Conservation (phyloP, 2,888 invertebrate genomes). For the Eilema depressum region DNA sequence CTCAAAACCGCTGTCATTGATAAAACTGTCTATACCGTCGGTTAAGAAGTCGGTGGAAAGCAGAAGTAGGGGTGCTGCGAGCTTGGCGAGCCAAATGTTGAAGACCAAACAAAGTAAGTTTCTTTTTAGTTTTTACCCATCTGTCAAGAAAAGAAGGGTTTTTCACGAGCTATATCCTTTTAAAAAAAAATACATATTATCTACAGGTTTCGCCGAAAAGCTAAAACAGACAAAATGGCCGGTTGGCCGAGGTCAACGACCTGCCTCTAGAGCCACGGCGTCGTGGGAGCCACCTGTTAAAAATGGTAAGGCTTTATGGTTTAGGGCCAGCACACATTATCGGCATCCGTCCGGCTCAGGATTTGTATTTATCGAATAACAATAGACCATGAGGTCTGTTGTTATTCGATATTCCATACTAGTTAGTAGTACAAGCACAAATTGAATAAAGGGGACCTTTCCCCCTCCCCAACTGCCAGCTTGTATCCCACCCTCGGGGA, state of each 20-base stretch:
- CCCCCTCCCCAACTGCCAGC: too few relatives aligned
- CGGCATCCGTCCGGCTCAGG: too few relatives aligned
- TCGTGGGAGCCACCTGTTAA: background rate
- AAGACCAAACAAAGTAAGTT: slow-evolving; percentile 39
- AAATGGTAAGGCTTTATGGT: background rate
- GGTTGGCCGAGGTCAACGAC: background rate
- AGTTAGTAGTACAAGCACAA: too few relatives aligned
- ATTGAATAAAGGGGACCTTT: too few relatives aligned
- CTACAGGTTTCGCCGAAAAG: slow-evolving; percentile 18
- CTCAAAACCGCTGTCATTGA: slow-evolving; percentile 19
- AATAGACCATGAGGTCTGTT: too few relatives aligned
- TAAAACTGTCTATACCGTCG: background rate
- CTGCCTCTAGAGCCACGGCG: background rate
- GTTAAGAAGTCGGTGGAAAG: background rate
- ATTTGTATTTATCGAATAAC: too few relatives aligned
- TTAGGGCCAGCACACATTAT: too few relatives aligned
- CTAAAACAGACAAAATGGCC: slow-evolving; percentile 11
- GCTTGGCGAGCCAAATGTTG: slow-evolving; percentile 18
- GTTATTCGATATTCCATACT: too few relatives aligned
- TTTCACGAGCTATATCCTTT: too few relatives aligned
- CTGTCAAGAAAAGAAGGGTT: too few relatives aligned
- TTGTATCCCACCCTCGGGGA: too few relatives aligned
- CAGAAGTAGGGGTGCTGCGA: slow-evolving; percentile 8
- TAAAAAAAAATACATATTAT: too few relatives aligned
- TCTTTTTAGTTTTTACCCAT: background rate